Base-by-base conservation (phyloP, 2,797 vertebrate genomes). In the Lacerta bilineata region DNA sequence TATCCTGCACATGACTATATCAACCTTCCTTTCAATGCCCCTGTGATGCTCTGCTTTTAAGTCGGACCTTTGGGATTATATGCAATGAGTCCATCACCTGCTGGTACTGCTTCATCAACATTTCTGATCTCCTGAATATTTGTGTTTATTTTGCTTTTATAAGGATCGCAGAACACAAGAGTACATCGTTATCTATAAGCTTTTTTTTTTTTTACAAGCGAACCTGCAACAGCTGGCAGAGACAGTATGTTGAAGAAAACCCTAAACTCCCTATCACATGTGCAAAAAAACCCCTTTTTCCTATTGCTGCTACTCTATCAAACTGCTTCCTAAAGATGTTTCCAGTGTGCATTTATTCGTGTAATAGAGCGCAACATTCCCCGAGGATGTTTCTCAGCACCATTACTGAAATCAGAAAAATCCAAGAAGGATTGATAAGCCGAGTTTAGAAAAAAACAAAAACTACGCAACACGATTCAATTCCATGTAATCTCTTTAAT, bases 401-500 rank as follows among this genome's bases (percentile, higher is more conserved):
- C 36, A 25, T 89, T 76, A 77, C 4, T 27, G 71, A 55, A 25
- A 86, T 68, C 59, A 59, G 17, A 85, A 59, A 18, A 17, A 18
- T 10, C 25, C 59, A 11, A n/a, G 76, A 11, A 8, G 29, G 29
- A 41, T 4, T 20, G 39, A 20, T 13, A 55, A 75, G 33, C 43
- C 1, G 8, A 69, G 36, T n/a, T 85, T 68, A 81, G 74, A 79
- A 84, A 77, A 33, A 84, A 77, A 33, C 75, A 74, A 71, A 80
- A 59, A 76, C 59, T 41, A 55, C 20, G 23, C 59, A 33, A 18
- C 74, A 55, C 82, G 3, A 64, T 20, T 81, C 80, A 0, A 80
- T 88, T 90, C 96, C 93, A 79, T 76, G 90, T 98, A 98, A 98
- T 98, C 94, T 97, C 97, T 99, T 99, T 99, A 99, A 98, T 99